Conservation (phyloP, 2,888 invertebrate species). For the Drosophila mimica region DNA sequence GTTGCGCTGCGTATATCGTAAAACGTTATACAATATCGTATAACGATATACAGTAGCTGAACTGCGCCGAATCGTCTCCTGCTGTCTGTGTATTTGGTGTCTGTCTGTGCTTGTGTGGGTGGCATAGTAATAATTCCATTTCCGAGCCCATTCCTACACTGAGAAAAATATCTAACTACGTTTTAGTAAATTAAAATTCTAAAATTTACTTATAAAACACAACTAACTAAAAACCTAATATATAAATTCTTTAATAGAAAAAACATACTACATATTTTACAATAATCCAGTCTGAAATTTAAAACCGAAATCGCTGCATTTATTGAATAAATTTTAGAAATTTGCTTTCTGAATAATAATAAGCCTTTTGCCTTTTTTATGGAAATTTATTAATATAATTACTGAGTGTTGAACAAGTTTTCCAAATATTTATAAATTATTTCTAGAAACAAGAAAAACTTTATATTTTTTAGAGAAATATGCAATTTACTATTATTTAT, state of each 20-base stretch:
- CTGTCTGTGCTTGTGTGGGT: conserved; percentile 35
- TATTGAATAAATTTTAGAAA: too few relatives aligned
- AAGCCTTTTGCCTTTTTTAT: too few relatives aligned
- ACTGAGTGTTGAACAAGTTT: too few relatives aligned
- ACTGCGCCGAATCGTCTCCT: conserved; percentile 71
- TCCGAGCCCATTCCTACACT: conserved; percentile 35
- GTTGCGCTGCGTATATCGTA: conserved; percentile 61
- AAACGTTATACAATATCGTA: conserved; percentile 52
- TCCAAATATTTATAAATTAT: neutral
- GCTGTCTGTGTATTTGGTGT: conserved; percentile 5
- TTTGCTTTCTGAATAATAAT: too few relatives aligned
- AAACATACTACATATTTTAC: too few relatives aligned
- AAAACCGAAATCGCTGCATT: too few relatives aligned
- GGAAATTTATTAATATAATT: too few relatives aligned
- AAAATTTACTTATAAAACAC: too few relatives aligned
- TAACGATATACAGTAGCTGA: conserved; percentile 9
- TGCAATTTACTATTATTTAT: neutral
- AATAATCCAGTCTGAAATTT: too few relatives aligned
- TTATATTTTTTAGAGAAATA: neutral
- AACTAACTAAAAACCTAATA: too few relatives aligned
- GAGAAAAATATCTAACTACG: neutral
- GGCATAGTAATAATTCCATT: conserved; percentile 68
- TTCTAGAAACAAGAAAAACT: neutral
- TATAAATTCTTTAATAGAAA: too few relatives aligned
- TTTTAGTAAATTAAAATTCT: neutral